Conservation (phyloP, 2,888 invertebrate genomes). For the Cosmia pyralina region DNA sequence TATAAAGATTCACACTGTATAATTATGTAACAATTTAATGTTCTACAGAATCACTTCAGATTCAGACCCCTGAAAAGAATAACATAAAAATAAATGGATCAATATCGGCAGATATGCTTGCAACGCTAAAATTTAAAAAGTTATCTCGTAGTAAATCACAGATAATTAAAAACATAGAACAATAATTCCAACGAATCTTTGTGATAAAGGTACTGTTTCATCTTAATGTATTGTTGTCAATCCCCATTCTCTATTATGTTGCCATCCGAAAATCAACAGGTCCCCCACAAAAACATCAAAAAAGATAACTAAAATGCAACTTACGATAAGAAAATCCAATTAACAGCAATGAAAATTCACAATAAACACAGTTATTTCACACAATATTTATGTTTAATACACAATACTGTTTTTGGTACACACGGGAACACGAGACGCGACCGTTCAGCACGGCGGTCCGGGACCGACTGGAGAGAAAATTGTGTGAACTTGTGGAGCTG, state of each 20-base stretch:
- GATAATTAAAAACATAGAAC: background rate
- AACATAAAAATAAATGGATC: constrained; percentile 11
- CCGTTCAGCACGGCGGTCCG: constrained; percentile 28
- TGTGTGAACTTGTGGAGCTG: constrained; percentile 27
- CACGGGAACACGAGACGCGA: constrained; percentile 24
- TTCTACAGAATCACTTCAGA: background rate
- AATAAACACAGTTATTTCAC: constrained; percentile 59
- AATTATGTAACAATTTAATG: background rate
- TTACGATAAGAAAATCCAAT: constrained; percentile 59
- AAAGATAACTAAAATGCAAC: constrained; percentile 48
- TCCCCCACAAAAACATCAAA: constrained; percentile 24
- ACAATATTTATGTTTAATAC: constrained; percentile 58
- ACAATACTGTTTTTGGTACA: constrained; percentile 54
- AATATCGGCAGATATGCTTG: constrained; percentile 5
- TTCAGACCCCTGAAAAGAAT: background rate
- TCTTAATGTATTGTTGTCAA: constrained; percentile 38
- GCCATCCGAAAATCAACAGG: constrained; percentile 65
- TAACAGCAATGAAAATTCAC: constrained; percentile 44
- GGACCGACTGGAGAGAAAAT: constrained; percentile 56
- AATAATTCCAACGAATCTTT: constrained; percentile 29
- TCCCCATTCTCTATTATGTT: constrained; percentile 38
- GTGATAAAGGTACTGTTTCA: background rate
- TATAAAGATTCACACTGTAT: too few species aligned
- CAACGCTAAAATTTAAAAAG: constrained; percentile 11
- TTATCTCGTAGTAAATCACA: background rate